A percentile compares a stretch with the other conserved stretches of the same genome.
Evolutionary conservation across 2,797 vertebrate species (phyloP).

Genomic region (Garrulus glandarius): DNA sequence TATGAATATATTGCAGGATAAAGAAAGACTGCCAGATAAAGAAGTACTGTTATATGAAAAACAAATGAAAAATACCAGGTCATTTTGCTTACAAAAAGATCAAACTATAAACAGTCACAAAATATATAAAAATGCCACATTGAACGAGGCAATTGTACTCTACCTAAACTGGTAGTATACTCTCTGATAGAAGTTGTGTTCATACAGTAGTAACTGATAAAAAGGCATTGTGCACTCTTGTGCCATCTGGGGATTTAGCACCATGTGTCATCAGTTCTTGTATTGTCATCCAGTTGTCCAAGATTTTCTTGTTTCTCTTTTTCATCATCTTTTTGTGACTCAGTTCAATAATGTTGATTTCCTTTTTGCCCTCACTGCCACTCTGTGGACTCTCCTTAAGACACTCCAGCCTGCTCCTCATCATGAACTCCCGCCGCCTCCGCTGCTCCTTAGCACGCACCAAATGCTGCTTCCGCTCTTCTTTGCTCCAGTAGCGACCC

Average conservation of each 20-base stretch:
- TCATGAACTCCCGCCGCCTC: constrained; percentile 91
- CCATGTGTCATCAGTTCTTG: constrained; percentile 98
- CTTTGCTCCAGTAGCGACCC: constrained; percentile 97
- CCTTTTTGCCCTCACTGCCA: constrained; percentile 86
- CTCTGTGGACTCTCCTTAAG: constrained; percentile 91
- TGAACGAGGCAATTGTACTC: constrained; percentile 97
- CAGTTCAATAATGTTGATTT: constrained; percentile 94
- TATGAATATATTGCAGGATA: constrained; percentile 76
- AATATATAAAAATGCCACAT: constrained; percentile 99
- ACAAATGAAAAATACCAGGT: constrained; percentile 75
- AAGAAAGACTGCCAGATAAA: constrained; percentile 70
- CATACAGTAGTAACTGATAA: constrained; percentile 98
- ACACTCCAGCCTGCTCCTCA: constrained; percentile 91
- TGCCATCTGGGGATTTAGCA: constrained; percentile 90
- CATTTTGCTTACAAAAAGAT: constrained; percentile 89
- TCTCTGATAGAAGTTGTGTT: constrained; percentile 59
- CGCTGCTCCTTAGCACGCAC: constrained; percentile 92
- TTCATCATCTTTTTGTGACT: constrained; percentile 99
- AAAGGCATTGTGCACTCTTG: constrained; percentile 93
- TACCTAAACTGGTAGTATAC: constrained; percentile 91
- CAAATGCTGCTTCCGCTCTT: constrained; percentile 94
- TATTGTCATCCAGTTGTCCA: constrained; percentile 99
- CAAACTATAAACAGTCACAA: constrained; percentile 92
- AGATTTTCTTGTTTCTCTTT: constrained; percentile 97
- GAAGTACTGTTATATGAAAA: constrained; percentile 76